Evolutionary conservation across 2,113 vertebrate species (phyloP).

Genomic region (Grallaria varia): DNA sequence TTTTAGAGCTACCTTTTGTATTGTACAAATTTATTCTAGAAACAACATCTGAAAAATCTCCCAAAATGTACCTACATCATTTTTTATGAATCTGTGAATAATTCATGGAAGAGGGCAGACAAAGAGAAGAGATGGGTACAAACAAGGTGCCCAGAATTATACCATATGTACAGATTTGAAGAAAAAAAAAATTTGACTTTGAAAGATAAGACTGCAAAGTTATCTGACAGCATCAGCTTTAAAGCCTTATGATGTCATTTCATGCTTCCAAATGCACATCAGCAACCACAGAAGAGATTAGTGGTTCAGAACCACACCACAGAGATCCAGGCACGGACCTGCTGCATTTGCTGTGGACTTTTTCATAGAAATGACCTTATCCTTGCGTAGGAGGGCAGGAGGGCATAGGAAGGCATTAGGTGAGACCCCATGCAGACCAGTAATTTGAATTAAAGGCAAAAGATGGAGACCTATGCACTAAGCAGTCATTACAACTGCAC

Average conservation of each 20-base stretch:
- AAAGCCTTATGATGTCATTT: not conserved
- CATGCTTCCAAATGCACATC: not conserved
- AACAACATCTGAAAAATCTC: not conserved
- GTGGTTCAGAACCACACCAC: not conserved
- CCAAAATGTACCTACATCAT: not conserved
- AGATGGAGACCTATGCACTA: not conserved
- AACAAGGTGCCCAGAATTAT: not conserved
- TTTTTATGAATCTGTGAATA: not conserved
- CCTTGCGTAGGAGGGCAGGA: accelerated
- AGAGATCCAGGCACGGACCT: not conserved
- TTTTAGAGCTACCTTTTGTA: not conserved
- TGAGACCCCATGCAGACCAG: not conserved
- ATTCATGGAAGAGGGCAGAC: not conserved
- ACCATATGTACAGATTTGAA: not conserved
- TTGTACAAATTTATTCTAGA: not conserved
- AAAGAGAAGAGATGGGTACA: not conserved
- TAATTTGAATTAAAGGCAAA: not conserved
- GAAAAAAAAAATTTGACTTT: not conserved
- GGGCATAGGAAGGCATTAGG: not conserved
- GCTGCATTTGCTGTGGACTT: not conserved
- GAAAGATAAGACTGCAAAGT: not conserved
- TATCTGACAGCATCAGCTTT: not conserved
- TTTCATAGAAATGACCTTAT: not conserved
- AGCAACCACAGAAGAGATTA: not conserved
- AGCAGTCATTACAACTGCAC: not conserved